Evolutionary conservation across 2,797 vertebrate species (phyloP).

Genomic region (Brachyrhaphis roseni): DNA sequence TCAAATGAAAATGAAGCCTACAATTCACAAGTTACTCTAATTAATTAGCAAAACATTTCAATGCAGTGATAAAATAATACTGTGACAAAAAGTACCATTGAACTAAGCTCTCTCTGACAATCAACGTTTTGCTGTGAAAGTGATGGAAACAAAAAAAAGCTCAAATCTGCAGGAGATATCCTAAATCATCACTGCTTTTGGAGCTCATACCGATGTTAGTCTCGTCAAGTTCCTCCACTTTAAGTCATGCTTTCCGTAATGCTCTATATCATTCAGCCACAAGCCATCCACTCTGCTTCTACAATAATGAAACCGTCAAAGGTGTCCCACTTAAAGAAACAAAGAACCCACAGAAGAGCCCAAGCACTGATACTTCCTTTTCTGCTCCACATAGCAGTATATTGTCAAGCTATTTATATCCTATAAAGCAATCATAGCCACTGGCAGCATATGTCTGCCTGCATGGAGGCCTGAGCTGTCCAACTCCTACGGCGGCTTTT

Average conservation of each 20-base stretch:
- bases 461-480: conserved; percentile 55
- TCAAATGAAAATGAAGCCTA: conserved; percentile 57
- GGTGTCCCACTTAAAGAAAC: conserved; percentile 66
- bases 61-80: conserved; percentile 39
- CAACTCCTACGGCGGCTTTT: conserved; percentile 48
- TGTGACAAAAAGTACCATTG: conserved; percentile 17
- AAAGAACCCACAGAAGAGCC: conserved; percentile 46
- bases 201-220: neutral
- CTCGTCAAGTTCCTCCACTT: conserved; percentile 4
- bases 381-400: conserved; percentile 79
- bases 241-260: conserved; percentile 8
- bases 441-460: conserved; percentile 75
- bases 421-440: conserved; percentile 68
- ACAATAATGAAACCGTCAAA: conserved; percentile 55
- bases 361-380: conserved; percentile 60
- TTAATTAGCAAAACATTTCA: conserved; percentile 62
- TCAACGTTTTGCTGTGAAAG: neutral
- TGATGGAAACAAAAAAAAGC: neutral
- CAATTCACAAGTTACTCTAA: conserved; percentile 49
- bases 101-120: conserved; percentile 34
- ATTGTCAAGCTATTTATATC: conserved; percentile 82
- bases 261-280: conserved; percentile 32
- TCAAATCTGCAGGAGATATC: neutral
- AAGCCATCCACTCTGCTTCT: conserved; percentile 39
- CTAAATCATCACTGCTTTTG: conserved; percentile 10